Conservation (phyloP, 2,888 invertebrate species). For the Rhaphigaster nebulosa region DNA sequence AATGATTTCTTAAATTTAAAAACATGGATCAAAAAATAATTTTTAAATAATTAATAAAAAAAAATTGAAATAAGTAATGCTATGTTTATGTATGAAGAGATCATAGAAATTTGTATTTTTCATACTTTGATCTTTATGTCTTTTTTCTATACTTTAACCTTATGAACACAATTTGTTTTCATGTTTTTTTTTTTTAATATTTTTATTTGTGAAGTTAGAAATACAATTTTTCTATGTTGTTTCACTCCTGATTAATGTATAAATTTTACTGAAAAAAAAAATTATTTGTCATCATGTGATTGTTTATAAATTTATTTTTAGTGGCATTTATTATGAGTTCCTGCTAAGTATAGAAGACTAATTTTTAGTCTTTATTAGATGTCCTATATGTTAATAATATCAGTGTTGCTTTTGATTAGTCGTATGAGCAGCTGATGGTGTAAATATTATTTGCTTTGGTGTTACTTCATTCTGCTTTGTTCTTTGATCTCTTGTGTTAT, state of each 20-base stretch:
- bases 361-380: conserved; percentile 53
- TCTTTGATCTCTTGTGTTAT: conserved; percentile 58
- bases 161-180: no score
- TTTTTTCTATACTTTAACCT: neutral
- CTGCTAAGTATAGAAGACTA: conserved; percentile 57
- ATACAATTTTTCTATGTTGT: neutral
- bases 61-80: neutral
- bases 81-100: neutral
- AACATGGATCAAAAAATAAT: neutral
- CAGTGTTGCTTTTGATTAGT: conserved; percentile 58
- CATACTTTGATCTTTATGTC: neutral
- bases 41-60: neutral
- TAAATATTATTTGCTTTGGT: conserved; percentile 58
- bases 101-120: neutral
- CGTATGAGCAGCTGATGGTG: conserved; percentile 54
- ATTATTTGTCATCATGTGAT: conserved; percentile 27
- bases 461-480: conserved; percentile 51
- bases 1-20: neutral
- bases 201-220: conserved; percentile 20
- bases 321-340: conserved; percentile 59
- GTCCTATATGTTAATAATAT: conserved; percentile 54
- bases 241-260: neutral
- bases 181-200: neutral
- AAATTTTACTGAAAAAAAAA: conserved; percentile 6
- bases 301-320: conserved; percentile 54